Base-by-base conservation (phyloP, 2,113 vertebrate species). In the Limnothrissa miodon region DNA sequence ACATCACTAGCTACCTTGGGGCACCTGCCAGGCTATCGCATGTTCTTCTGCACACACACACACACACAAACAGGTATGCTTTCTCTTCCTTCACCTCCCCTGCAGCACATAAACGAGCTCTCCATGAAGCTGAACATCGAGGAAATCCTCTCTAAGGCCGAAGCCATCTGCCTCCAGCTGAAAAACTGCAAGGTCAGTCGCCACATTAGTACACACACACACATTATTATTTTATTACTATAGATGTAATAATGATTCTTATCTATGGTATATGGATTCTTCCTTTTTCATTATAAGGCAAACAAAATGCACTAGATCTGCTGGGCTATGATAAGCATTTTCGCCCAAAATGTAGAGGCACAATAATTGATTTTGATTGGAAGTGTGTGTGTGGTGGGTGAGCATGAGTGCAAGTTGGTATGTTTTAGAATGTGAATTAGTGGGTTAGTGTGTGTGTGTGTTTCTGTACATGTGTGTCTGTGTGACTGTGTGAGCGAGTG, bases 91-190 rank as follows among this genome's bases (percentile, higher is more conserved):
- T 21, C 9, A 62, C 80, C 87, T 86, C 90, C 51, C 39, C 51
- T 45, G 87, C 91, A 96, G 96, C 96, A 96, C 90, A 95, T 96
- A 91, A 96, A 96, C 90, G 96, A 96, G 85, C 92, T 96, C 85
- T 95, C 96, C 82, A 96, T 96, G 96, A 96, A 96, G 90, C 95
- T 96, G 45, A 95, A 96, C 85, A 94, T 96, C 85, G 94, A 95
- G 91, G 93, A 94, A 82, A 86, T 95, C 82, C 92, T 96, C 0
- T 93, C 93, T 90, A 96, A 96, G 88, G 96, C 95, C 83, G 95
- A 96, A 93, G 95, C 96, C 80, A 95, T 96, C 92, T 96, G 94
- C 86, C 89, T 95, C 84, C 96, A 96, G 93, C 96, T 96, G 92
- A 92, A 92, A 89, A 94, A 93, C 86, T 96, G 96, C 93, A 96